Percentiles rank a stretch among this genome's conserved stretches.
phyloP scores from a whole-genome alignment of 2,888 invertebrate species.

The Pterostichus madidus region DNA sequence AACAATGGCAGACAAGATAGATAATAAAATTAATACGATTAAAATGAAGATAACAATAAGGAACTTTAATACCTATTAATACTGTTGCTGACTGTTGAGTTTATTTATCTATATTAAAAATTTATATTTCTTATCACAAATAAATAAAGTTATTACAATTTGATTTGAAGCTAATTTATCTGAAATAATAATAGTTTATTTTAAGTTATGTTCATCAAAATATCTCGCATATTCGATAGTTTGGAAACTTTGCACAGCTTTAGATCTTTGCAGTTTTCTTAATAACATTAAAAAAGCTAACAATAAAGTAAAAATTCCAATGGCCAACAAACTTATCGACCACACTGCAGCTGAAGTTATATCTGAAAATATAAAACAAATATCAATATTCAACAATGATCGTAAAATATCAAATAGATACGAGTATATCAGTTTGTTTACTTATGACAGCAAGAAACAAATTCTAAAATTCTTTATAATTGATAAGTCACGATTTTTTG shows the following conservation, averaged over 20 bases:
- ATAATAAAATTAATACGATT: background rate
- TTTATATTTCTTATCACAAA: too few species aligned
- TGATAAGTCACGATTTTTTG: too few species aligned
- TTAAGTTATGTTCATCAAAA: conserved; percentile 57
- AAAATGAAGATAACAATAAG: background rate
- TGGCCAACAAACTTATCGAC: conserved; percentile 56
- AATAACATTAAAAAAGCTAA: conserved; percentile 54
- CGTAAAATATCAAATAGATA: too few species aligned
- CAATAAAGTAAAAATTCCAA: conserved; percentile 51
- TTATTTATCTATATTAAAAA: too few species aligned
- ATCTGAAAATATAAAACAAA: conserved; percentile 34
- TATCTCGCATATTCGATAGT: conserved; percentile 57
- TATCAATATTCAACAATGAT: background rate
- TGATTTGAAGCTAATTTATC: too few species aligned
- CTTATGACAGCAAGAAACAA: too few species aligned
- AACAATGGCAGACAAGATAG: conserved; percentile 14
- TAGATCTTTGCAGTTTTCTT: conserved; percentile 40
- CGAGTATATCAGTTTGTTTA: too few species aligned
- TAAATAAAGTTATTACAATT: too few species aligned
- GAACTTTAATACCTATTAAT: conserved; percentile 19
- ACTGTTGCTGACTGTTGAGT: background rate
- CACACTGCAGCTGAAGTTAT: conserved; percentile 58
- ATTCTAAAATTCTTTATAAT: too few species aligned
- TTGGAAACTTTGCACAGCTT: conserved; percentile 61
- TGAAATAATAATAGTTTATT: conserved; percentile 11